Evolutionary conservation across 2,113 vertebrate genomes (phyloP).

Genomic region (Podarcis raffonei): DNA sequence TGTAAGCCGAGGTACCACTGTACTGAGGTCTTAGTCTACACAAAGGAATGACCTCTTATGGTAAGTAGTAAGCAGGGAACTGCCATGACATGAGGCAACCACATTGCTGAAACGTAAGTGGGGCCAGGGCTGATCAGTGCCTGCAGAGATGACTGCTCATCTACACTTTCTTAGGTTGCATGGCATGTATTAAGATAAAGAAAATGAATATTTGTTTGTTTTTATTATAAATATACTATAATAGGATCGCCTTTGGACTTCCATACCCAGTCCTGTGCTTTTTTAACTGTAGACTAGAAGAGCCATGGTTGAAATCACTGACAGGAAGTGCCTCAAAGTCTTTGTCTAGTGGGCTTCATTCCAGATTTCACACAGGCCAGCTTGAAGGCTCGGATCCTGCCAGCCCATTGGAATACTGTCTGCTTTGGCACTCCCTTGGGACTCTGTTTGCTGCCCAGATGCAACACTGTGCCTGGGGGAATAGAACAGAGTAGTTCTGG

Average conservation of each 20-base stretch:
- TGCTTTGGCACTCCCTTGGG: neutral
- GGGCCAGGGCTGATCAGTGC: no score
- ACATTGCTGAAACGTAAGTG: no score
- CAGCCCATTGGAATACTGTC: neutral
- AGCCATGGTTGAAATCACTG: neutral
- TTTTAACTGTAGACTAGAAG: neutral
- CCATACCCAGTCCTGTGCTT: neutral
- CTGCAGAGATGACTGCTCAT: no score
- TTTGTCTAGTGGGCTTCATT: neutral
- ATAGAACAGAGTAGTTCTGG: rapidly evolving
- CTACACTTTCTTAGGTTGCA: no score
- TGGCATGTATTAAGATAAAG: no score
- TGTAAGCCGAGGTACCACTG: no score
- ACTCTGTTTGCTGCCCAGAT: neutral
- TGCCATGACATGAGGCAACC: neutral
- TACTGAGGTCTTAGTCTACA: neutral
- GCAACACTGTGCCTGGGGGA: rapidly evolving
- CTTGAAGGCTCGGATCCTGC: neutral
- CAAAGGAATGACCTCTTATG: neutral
- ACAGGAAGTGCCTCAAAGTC: neutral
- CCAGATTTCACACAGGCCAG: conserved; percentile 8
- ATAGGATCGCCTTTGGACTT: neutral
- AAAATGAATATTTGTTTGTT: neutral
- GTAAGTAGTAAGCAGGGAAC: neutral
- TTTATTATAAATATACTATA: neutral